Evolutionary conservation across 2,797 vertebrate species (phyloP).

Genomic region (Champsocephalus esox): DNA sequence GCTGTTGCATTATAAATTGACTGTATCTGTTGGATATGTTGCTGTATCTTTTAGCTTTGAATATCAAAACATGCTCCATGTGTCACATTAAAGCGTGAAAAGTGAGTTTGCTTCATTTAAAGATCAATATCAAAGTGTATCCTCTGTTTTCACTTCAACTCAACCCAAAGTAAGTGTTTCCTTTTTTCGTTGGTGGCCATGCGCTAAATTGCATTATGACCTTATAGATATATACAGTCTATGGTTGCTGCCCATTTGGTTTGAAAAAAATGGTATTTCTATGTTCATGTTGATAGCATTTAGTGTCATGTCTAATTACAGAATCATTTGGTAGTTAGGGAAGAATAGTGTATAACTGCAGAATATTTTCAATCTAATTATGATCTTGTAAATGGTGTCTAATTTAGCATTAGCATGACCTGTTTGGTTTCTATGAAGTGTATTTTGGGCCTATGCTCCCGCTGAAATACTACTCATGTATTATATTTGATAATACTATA

Average conservation of each 20-base stretch:
- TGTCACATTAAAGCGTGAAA: slow-evolving; percentile 59
- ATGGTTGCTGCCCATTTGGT: background rate
- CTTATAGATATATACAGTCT: background rate
- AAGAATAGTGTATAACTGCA: background rate
- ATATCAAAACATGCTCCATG: slow-evolving; percentile 52
- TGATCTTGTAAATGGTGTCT: no score
- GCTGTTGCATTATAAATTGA: slow-evolving; percentile 17
- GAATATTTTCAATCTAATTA: background rate
- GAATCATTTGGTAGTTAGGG: background rate
- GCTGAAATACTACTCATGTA: no score
- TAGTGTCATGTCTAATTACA: background rate
- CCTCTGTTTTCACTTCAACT: slow-evolving; percentile 15
- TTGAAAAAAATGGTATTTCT: background rate
- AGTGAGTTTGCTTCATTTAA: slow-evolving; percentile 1
- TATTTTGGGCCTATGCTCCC: no score
- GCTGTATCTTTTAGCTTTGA: slow-evolving; percentile 53
- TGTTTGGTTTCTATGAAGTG: no score
- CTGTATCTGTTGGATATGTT: slow-evolving; percentile 40
- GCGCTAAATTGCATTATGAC: slow-evolving; percentile 23
- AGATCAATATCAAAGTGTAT: no score
- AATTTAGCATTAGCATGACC: no score
- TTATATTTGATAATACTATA: no score
- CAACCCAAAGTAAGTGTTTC: slow-evolving; percentile 10
- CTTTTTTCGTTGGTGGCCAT: slow-evolving; percentile 26
- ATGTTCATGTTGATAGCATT: background rate